A percentile compares a stretch with the other conserved stretches of the same genome.
phyloP scores from a whole-genome alignment of 2,113 vertebrate species.

The Phrynocephalus versicolor region DNA sequence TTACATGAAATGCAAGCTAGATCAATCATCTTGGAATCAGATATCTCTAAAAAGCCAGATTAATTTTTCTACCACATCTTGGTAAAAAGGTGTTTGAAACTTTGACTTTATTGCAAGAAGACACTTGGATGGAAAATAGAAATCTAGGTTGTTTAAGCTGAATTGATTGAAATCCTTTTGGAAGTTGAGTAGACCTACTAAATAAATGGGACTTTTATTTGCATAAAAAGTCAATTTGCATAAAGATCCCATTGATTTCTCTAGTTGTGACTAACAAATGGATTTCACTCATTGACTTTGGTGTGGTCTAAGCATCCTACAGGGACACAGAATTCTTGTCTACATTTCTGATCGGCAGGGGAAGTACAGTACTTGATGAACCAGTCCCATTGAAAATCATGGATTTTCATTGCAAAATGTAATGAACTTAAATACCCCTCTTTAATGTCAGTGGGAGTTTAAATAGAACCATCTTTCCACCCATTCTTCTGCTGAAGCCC shows the following conservation, averaged over 20 bases:
- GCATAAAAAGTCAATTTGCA: too few species aligned
- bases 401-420: neutral
- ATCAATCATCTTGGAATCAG: neutral
- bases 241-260: too few species aligned
- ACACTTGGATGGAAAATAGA: neutral
- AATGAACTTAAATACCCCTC: neutral
- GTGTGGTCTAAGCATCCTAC: neutral
- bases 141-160: neutral
- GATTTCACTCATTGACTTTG: neutral
- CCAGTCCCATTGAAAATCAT: neutral
- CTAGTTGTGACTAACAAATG: too few species aligned
- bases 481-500: neutral
- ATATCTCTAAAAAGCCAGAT: neutral
- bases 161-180: too few species aligned
- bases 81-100: neutral
- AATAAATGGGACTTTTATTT: too few species aligned
- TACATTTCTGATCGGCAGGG: neutral
- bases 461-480: neutral
- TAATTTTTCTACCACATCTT: neutral
- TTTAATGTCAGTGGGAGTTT: neutral
- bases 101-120: neutral
- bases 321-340: neutral
- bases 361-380: neutral
- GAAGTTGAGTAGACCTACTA: too few species aligned
- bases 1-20: neutral